Base-by-base conservation (phyloP, 37 sponge, comb jelly and placozoan genomes). In the Cliona cf. orientalis region DNA sequence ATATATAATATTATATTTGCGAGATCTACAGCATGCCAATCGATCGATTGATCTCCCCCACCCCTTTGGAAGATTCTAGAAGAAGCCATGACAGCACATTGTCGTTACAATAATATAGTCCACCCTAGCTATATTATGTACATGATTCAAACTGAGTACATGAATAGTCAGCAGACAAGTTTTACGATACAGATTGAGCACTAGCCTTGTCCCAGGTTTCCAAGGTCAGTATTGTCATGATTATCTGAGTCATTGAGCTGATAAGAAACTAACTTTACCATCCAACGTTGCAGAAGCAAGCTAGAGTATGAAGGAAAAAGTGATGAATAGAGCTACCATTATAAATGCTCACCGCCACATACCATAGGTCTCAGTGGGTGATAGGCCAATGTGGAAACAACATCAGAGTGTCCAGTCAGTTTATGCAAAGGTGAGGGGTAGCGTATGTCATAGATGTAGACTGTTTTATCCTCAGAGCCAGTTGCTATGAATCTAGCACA, bases 401-500 rank as follows among this genome's bases (percentile, higher is more conserved):
- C 67, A 37, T 92, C 87, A 2, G 93, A 86, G 42, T 92, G 94
- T 12, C 91, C 86, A 2, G 55, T 58, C 58, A 95, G 72, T 38
- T 74, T 86, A 75, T 95, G 80, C 4, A 86, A 68, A 49, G 81
- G 83, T 28, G 91, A 58, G 2, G 69, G 29, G n/a, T 57, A 66
- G 9, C 94, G 82, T 11, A 92, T 71, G 72, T 95, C 96, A 72
- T 95, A 95, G 46, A 95, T 72, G 66, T 92, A 92, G 32, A 66
- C 96, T n/a, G 79, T 71, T 40, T 70, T 85, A 61, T 97, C 93
- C 72, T 97, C 98, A 0, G 95, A 88, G 2, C 96, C 98, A 25
- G 93, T 84, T 23, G 93, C 93, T 21, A 97, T 74, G 84, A 71
- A 97, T 22, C 90, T 68, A 19, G 79, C 80, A 90, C 98, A 97